A percentile compares a stretch with the other conserved stretches of the same genome.
Evolutionary conservation across 2,797 vertebrate species (phyloP).

Genomic region (Hypotaenidia philippensis): DNA sequence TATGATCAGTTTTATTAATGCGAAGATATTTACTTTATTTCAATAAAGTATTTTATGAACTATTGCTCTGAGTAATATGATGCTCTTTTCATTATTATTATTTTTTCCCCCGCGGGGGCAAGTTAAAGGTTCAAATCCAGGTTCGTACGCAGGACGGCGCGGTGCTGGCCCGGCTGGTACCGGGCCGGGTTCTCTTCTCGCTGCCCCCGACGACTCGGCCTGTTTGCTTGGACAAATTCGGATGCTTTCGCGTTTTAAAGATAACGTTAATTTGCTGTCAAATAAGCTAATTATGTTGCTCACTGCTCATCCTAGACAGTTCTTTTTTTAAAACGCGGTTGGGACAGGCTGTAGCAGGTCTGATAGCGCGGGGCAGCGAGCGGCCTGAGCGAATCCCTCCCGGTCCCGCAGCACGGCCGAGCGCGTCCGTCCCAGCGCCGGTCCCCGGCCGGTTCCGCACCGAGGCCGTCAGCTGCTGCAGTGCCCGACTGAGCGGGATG

Average conservation of each 20-base stretch:
- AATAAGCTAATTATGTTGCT: neutral
- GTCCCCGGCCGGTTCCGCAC: neutral
- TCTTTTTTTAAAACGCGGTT: accelerated
- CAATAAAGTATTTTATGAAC: conserved; percentile 86
- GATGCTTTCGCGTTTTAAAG: neutral
- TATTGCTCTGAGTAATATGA: neutral
- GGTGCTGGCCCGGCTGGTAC: too few relatives aligned
- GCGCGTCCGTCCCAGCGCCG: neutral
- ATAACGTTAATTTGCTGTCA: neutral
- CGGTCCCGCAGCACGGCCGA: neutral
- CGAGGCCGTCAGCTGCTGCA: neutral
- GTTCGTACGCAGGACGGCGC: neutral
- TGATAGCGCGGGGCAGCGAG: neutral
- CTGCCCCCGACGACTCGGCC: neutral
- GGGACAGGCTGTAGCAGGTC: neutral
- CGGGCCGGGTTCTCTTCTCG: neutral
- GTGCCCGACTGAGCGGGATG: neutral
- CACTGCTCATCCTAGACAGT: accelerated
- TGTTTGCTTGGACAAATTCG: neutral
- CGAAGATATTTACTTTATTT: conserved; percentile 80
- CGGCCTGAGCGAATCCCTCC: too few relatives aligned
- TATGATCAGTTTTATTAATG: conserved; percentile 69
- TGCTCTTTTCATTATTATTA: neutral
- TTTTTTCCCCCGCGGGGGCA: neutral
- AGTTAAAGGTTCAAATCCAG: neutral